Evolutionary conservation across 2,888 invertebrate genomes (phyloP), one percentile per base, ranked within the genome.

Genomic region (Lasioglossum marginatum): DNA sequence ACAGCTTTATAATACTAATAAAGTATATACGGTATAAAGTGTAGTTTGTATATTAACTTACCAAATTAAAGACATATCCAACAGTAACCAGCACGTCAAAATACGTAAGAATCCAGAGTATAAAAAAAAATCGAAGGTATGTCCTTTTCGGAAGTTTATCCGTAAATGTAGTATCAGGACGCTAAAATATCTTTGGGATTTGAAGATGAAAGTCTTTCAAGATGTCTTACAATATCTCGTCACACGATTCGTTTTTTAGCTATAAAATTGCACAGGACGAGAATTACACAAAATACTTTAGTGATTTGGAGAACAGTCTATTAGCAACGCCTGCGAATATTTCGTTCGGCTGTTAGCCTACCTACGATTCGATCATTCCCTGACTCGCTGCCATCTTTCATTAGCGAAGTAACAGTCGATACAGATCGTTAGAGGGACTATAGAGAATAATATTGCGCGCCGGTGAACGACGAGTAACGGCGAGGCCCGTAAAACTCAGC

Each of bases 401-500:
- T 66, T 66, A 66, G 63, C 63, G 63, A 31, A 3, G 31, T 31
- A 37, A 23, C 68, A 68, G 37, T 70, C 37, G 34, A 40, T n/a
- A 40, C 34, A 23, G 68, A 70, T 70, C 68, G 68, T 70, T 70
- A 70, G 23, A 40, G 37, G n/a, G n/a, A 37, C 68, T 23, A 70
- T n/a, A 40, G 37, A 82, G 31, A 76, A 76, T 63, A 76, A 66
- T 77, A 75, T 63, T 37, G 75, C 34, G 75, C 34, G 63, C 31
- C 43, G 34, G 23, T 19, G 57, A 43, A 60, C 75, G 75, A 82
- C 60, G 82, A 83, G 71, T 83, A 83, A 83, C 82, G 82, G 82
- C 82, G 82, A 57, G 82, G 82, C 40, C 72, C 82, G 82, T 75
- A 70, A 82, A 82, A 81, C 74, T 43, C 74, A 60, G 73, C 73